Base-by-base conservation (phyloP, 2,888 invertebrate species). In the Drosophila cracens region DNA sequence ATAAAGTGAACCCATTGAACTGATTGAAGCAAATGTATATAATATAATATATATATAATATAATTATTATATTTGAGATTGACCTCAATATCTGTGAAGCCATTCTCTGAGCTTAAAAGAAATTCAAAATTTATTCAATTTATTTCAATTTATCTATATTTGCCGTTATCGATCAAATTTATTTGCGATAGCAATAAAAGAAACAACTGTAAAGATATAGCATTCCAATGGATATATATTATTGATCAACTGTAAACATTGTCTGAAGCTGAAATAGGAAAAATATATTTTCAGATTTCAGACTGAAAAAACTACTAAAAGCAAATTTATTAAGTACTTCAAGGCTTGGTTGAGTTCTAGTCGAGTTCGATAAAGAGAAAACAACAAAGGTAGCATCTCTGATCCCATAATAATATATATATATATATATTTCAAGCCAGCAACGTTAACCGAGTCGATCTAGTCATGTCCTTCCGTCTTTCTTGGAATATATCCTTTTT, bases 371-470 rank as follows among this genome's bases (percentile, higher is more conserved):
- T n/a, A n/a, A n/a, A n/a, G n/a, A n/a, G n/a, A n/a, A 27, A 27
- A 27, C 27, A 5, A 11, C 11, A n/a, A n/a, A 43, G 43, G 7
- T 21, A 1, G 0, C 6, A 0, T 43, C n/a, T 11, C n/a, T 0
- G 11, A 40, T 11, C 0, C 2, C 40, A n/a, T 43, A 11, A 43
- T 0, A 18, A 10, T 40, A 5, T 40, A 11, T n/a, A n/a, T 10
- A n/a, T 40, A 10, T 40, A n/a, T 40, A n/a, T 34, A 40, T 18
- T 38, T 40, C 4, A 5, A 40, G 34, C 13, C 13, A 34, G 4
- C 13, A 34, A 0, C 13, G 34, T 13, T 13, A 34, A 13, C 13
- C 13, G 0, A 34, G 0, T 2, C 8, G 31, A 8, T 31, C 10
- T 10, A 10, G 31, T 3, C 31, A 31, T 31, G 31, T 33, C 33